Evolutionary conservation across 2,113 vertebrate genomes (phyloP).

Genomic region (Passerina amoena): DNA sequence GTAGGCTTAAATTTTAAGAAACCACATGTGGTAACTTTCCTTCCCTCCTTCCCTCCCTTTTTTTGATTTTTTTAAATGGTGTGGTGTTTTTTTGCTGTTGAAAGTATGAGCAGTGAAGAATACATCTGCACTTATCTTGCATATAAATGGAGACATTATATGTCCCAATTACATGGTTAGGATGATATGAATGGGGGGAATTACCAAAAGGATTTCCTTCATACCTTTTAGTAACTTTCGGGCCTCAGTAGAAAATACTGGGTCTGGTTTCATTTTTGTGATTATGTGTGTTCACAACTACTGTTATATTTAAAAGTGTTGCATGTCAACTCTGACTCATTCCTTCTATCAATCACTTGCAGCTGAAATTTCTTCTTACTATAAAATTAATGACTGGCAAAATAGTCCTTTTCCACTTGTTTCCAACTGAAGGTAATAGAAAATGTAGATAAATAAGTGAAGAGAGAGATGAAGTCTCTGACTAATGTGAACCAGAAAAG

Average conservation of each 20-base stretch:
- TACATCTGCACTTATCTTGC: not conserved
- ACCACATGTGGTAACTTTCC: accelerated
- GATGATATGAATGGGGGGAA: not conserved
- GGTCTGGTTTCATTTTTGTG: not conserved
- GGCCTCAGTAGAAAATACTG: not conserved
- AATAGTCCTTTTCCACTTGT: not conserved
- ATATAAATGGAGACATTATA: not conserved
- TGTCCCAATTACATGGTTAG: not conserved
- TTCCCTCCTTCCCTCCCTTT: not conserved
- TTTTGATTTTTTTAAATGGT: accelerated
- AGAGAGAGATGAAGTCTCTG: not conserved
- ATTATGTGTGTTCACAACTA: not conserved
- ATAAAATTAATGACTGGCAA: not conserved
- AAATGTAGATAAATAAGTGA: not conserved
- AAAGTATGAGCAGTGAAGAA: not conserved
- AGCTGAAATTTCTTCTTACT: not conserved
- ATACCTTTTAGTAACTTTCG: not conserved
- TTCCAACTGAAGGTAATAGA: not conserved
- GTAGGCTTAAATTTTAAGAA: not conserved
- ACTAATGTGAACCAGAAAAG: not conserved
- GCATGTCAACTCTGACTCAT: not conserved
- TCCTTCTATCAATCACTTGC: not conserved
- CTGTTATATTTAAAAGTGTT: not conserved
- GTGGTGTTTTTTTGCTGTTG: not conserved
- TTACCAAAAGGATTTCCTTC: not conserved